Percentiles rank a stretch among this genome's conserved stretches.
phyloP scores from a whole-genome alignment of 1,140 invertebrate species.

The Yoshiicerus persimilis region DNA sequence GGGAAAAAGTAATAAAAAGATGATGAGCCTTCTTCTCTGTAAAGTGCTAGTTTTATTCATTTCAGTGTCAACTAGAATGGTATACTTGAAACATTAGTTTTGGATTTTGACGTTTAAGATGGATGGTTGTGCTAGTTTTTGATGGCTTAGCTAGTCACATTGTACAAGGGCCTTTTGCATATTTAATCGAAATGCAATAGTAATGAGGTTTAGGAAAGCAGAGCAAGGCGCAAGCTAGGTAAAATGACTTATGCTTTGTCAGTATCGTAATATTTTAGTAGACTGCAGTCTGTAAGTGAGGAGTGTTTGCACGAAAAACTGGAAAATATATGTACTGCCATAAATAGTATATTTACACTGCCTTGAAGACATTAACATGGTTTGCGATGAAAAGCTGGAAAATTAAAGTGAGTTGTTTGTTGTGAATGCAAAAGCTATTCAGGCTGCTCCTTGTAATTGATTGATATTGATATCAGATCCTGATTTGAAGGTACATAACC shows the following conservation, averaged over 20 bases:
- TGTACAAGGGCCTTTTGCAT: background rate
- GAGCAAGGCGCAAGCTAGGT: background rate
- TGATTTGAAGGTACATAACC: background rate
- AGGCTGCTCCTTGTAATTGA: background rate
- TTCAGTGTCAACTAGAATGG: background rate
- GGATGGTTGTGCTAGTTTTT: background rate
- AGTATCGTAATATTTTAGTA: background rate
- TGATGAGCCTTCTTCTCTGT: background rate
- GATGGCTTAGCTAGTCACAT: background rate
- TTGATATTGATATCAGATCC: background rate
- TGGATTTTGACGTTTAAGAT: background rate
- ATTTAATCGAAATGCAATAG: slow-evolving; percentile 7
- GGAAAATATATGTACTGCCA: background rate
- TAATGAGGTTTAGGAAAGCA: background rate
- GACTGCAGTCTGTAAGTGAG: background rate
- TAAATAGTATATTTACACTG: background rate
- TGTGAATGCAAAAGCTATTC: background rate
- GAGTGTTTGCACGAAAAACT: background rate
- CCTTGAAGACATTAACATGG: background rate
- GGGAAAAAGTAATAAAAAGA: background rate
- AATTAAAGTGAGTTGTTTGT: background rate
- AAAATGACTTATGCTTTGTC: background rate
- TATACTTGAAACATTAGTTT: background rate
- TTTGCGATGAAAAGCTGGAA: background rate
- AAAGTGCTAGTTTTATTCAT: background rate